Base-by-base conservation (phyloP, 2,113 vertebrate genomes). In the Felis catus region DNA sequence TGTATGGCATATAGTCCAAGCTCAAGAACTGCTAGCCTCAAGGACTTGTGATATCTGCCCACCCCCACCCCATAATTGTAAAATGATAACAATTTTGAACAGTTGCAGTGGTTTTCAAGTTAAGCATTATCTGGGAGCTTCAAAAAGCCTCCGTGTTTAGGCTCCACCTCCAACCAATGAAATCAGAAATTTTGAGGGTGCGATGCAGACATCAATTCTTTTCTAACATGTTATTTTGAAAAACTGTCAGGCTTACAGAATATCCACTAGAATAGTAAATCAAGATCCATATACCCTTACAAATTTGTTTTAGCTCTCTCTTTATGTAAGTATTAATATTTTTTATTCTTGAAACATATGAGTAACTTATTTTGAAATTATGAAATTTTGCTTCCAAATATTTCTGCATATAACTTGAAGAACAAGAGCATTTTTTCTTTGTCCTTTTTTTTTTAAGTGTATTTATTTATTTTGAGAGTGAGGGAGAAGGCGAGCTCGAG, bases 21-120 rank as follows among this genome's bases (percentile, higher is more conserved):
- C 63, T 82, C 19, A 96, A 83, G 36, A 89, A 83, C 7, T 61
- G 11, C 29, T 85, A 19, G 91, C 23, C 23, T 74, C 63, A 51
- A 68, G 33, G 65, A 83, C 7, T 21, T 85, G 23, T 66, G 29
- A 95, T 48, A 45, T 73, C 21, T 16, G 29, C 13, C 12, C 9
- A 29, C 29, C 6, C 16, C 27, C 3, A 6, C 7, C 29, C 16
- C 9, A 29, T 21, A 88, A 23, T 65, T 70, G 2, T 70, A 53
- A 93, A 97, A 81, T 58, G 68, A 93, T 53, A 74, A 41, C 83
- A 74, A 41, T 82, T 88, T 87, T 93, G 61, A 89, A 61, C 27
- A 71, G 74, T 3, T 74, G 10, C 2, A 29, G 27, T 53, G 33
- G 3, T 95, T 93, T 97, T 70, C 45, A 48, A 74, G 5, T 33